These are phyloP conservation scores for Alethe castanea DNA, from an alignment of 2,113 vertebrate species.

Conservation along the genomic window DNA sequence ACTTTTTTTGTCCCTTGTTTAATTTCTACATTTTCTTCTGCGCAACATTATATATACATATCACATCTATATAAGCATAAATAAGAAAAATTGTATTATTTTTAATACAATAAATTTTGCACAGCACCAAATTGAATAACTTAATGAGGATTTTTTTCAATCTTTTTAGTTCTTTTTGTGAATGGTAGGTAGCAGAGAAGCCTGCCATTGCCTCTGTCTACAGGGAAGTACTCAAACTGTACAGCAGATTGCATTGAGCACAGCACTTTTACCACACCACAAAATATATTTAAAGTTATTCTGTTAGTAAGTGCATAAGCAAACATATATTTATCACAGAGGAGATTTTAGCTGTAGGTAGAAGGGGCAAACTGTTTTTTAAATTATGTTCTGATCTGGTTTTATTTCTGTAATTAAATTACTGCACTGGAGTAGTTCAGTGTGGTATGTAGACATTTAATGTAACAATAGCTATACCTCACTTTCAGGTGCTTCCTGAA, in stretches of 20 bases:
- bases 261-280: not conserved
- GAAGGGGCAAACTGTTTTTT: not conserved
- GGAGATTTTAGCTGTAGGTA: not conserved
- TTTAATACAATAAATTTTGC: not conserved
- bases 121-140: not conserved
- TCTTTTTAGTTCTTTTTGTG: not conserved
- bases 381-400: not conserved
- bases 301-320: not conserved
- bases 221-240: not conserved
- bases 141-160: not conserved
- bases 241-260: not conserved
- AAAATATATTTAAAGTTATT: not conserved
- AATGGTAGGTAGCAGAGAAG: not conserved
- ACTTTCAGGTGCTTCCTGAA: not conserved
- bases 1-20: not conserved
- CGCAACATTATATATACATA: not conserved
- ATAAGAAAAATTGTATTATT: not conserved
- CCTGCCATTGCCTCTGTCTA: not conserved
- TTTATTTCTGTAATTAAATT: not conserved
- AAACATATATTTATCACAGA: not conserved
- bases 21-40: not conserved
- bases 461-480: not conserved
- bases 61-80: not conserved
- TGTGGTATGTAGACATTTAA: not conserved
- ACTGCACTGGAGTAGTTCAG: not conserved